Conservation (phyloP, 1,140 invertebrate species). For the Babylonia areolata region DNA sequence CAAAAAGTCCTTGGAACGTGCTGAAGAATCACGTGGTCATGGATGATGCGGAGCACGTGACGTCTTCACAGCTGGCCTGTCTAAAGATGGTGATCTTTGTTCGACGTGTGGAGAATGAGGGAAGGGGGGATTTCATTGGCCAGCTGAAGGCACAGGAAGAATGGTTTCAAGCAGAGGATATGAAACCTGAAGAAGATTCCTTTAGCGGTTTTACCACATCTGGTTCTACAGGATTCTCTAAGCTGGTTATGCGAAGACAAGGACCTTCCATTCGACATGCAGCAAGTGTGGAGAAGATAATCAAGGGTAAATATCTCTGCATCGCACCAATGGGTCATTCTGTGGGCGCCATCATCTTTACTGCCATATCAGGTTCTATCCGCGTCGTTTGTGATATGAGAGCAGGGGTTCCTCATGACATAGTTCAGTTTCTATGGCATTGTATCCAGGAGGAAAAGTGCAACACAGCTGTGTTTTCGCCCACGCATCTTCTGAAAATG, state of each 20-base stretch:
- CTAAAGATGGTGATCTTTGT: neutral
- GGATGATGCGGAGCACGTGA: neutral
- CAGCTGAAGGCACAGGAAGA: neutral
- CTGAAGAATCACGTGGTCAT: neutral
- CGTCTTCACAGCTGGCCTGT: neutral
- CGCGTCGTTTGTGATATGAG: constrained; percentile 16
- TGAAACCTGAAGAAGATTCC: neutral
- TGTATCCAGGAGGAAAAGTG: constrained; percentile 9
- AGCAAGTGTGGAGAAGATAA: no score
- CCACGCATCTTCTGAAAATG: neutral
- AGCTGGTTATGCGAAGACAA: neutral
- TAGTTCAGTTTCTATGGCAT: neutral
- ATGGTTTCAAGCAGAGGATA: neutral
- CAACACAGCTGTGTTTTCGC: neutral
- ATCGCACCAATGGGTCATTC: neutral
- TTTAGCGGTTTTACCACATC: constrained; percentile 13
- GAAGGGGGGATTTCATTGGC: neutral
- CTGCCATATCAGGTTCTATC: neutral
- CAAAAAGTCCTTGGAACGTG: constrained; percentile 14
- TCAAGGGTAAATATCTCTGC: neutral
- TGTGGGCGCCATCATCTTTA: neutral
- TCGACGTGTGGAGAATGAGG: no score
- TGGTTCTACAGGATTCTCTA: constrained; percentile 19
- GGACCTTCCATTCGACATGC: neutral
- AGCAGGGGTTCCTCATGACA: constrained; percentile 6